Percentiles rank a stretch among this genome's conserved stretches.
phyloP scores from a whole-genome alignment of 2,888 invertebrate genomes.

The Xiphydria camelus region DNA sequence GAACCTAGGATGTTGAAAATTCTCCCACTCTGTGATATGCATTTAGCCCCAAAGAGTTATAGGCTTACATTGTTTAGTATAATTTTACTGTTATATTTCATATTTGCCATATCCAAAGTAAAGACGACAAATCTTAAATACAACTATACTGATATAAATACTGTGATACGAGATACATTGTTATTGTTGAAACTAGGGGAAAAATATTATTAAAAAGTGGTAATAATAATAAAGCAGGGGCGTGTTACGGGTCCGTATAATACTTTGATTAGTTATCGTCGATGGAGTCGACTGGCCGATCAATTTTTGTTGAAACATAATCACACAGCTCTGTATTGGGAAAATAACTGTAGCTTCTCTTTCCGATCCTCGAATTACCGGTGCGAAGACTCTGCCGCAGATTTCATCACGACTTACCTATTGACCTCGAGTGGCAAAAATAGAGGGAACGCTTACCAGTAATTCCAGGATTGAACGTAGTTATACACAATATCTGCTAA shows the following conservation, averaged over 20 bases:
- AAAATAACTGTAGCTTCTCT: constrained; percentile 23
- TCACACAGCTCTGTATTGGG: constrained; percentile 33
- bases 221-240: constrained; percentile 28
- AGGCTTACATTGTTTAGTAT: constrained; percentile 51
- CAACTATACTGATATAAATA: constrained; percentile 48
- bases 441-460: too few species aligned
- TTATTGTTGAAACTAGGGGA: constrained; percentile 51
- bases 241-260: constrained; percentile 36
- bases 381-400: too few species aligned
- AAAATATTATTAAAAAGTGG: constrained; percentile 31
- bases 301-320: constrained; percentile 33
- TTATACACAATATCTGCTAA: too few species aligned
- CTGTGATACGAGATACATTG: constrained; percentile 55
- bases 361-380: constrained; percentile 30
- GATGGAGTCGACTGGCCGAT: constrained; percentile 37
- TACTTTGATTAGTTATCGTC: constrained; percentile 48
- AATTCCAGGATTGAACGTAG: too few species aligned
- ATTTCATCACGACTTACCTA: too few species aligned
- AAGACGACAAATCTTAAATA: constrained; percentile 48
- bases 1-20: constrained; percentile 41
- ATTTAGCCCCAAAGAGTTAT: constrained; percentile 56
- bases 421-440: too few species aligned
- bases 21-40: constrained; percentile 55
- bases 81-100: constrained; percentile 54
- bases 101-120: constrained; percentile 55